Percentiles rank a stretch among this genome's conserved stretches.
Evolutionary conservation across 2,113 vertebrate species (phyloP).

Genomic region (Sminthopsis crassicaudata): DNA sequence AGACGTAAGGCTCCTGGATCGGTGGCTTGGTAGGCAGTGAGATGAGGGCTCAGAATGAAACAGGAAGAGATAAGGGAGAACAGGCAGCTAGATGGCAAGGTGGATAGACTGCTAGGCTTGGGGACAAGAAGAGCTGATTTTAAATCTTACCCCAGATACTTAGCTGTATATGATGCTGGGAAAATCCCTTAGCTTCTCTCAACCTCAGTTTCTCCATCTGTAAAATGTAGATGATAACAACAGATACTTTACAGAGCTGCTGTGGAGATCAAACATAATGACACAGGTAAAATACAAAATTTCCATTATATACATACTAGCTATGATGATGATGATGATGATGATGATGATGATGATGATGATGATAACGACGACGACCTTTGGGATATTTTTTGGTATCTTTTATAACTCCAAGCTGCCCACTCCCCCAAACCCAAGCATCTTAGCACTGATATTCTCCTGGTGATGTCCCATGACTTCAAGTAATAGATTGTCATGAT

Average conservation of each 20-base stretch:
- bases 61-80: not conserved
- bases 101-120: not conserved
- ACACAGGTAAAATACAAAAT: not conserved
- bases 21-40: not conserved
- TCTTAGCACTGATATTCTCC: not conserved
- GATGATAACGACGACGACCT: not conserved
- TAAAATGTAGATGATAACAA: not conserved
- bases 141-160: not conserved
- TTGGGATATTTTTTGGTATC: not conserved
- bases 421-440: not conserved
- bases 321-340: not conserved
- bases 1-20: not conserved
- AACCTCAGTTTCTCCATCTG: not conserved
- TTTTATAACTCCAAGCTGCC: not conserved
- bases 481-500: not conserved
- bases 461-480: not conserved
- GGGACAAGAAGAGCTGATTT: not conserved
- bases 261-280: not conserved
- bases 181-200: not conserved
- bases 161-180: not conserved
- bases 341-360: not conserved
- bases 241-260: not conserved
- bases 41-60: not conserved
- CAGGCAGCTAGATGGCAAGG: not conserved
- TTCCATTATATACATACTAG: not conserved